Percentiles rank a stretch among this genome's conserved stretches.
Evolutionary conservation across 2,888 invertebrate species (phyloP).

Genomic region (Trichopoda pennipes): DNA sequence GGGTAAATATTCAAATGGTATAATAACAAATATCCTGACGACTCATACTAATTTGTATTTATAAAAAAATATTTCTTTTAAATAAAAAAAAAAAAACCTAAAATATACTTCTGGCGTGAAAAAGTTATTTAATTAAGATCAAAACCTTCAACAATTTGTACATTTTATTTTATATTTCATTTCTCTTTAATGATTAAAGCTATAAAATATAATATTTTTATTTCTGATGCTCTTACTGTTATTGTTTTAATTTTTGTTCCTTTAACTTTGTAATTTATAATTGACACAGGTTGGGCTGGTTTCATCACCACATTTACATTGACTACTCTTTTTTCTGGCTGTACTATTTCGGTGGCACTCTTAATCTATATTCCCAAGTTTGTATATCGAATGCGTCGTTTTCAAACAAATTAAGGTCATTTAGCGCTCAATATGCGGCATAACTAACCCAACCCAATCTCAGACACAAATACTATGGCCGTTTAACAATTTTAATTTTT

Average conservation of each 20-base stretch:
- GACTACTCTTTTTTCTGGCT: neutral
- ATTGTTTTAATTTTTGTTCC: neutral
- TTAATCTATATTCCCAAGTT: slow-evolving; percentile 20
- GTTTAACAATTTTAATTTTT: slow-evolving; percentile 24
- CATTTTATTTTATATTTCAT: neutral
- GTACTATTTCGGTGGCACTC: neutral
- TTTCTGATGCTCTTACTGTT: neutral
- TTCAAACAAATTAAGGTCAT: slow-evolving; percentile 66
- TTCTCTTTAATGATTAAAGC: too few species aligned
- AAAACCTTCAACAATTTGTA: too few species aligned
- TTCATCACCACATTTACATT: slow-evolving; percentile 14
- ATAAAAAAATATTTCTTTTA: too few species aligned
- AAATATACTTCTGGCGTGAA: too few species aligned
- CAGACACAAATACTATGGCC: slow-evolving; percentile 6
- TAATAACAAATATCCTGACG: too few species aligned
- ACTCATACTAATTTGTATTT: too few species aligned
- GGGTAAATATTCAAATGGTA: too few species aligned
- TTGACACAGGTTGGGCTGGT: too few species aligned
- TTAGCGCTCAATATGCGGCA: slow-evolving; percentile 64
- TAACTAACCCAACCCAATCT: neutral
- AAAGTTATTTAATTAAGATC: too few species aligned
- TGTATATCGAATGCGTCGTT: slow-evolving; percentile 62
- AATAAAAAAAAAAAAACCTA: too few species aligned
- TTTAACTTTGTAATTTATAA: too few species aligned
- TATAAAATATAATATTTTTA: too few species aligned